These are phyloP conservation scores for Pluvialis apricaria DNA, from an alignment of 2,113 vertebrate species.

Conservation along the genomic window DNA sequence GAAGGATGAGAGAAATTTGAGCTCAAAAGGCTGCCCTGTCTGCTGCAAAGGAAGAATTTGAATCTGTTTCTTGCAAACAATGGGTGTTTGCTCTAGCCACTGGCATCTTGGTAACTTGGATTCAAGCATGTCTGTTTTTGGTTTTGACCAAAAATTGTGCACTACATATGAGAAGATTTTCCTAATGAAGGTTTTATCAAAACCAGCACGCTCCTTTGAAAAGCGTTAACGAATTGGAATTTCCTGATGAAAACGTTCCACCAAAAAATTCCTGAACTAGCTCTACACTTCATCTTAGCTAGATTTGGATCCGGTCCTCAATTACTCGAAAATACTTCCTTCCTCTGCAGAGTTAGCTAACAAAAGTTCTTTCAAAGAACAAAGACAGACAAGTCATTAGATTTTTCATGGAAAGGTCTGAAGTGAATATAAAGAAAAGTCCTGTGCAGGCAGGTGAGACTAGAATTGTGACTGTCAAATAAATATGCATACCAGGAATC, in stretches of 20 bases:
- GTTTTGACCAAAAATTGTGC: background rate
- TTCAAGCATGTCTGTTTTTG: background rate
- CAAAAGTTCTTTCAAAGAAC: background rate
- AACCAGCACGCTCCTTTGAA: background rate
- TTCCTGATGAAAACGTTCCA: slow-evolving; percentile 15
- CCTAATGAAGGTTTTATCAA: slow-evolving; percentile 36
- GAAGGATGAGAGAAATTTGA: background rate
- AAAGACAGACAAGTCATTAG: background rate
- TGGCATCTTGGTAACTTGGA: background rate
- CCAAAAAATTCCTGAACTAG: background rate
- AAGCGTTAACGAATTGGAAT: slow-evolving; percentile 21
- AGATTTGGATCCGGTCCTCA: background rate
- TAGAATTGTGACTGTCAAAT: background rate
- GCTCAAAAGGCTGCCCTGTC: background rate
- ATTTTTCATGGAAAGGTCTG: background rate
- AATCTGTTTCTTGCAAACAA: background rate
- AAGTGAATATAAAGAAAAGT: background rate
- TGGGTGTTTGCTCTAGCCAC: background rate
- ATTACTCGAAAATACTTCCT: slow-evolving; percentile 20
- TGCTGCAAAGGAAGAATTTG: background rate
- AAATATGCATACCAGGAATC: background rate
- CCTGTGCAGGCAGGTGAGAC: background rate
- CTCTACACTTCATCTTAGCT: background rate
- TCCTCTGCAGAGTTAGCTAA: background rate
- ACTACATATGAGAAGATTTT: background rate